These are phyloP conservation scores for Urocyon cinereoargenteus DNA, from an alignment of 2,797 vertebrate species.

Conservation along the genomic window DNA sequence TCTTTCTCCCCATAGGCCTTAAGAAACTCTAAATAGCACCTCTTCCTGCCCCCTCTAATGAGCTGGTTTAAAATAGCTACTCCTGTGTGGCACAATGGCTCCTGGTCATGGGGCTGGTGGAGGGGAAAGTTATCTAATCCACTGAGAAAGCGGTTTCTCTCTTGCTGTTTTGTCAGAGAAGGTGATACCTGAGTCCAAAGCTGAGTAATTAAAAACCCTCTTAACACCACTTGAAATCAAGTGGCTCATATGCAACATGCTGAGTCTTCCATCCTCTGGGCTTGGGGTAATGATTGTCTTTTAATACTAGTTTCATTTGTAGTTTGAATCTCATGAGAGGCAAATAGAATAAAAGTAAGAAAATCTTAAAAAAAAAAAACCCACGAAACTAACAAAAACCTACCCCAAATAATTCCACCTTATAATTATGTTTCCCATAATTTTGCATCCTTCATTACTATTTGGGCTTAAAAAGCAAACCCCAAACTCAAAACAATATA, in stretches of 20 bases:
- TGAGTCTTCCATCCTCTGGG: constrained; percentile 71
- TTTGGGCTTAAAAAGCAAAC: constrained; percentile 25
- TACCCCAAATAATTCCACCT: background rate
- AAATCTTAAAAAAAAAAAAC: background rate
- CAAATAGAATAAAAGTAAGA: constrained; percentile 64
- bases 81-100: constrained; percentile 56
- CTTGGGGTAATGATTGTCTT: constrained; percentile 71
- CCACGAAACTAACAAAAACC: background rate
- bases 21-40: constrained; percentile 49
- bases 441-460: background rate
- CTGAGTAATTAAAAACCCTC: constrained; percentile 80
- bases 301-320: constrained; percentile 68
- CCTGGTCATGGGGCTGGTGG: background rate
- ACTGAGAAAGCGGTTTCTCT: constrained; percentile 60
- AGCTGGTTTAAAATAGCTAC: constrained; percentile 72
- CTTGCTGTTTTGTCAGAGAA: constrained; percentile 69
- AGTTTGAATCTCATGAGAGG: constrained; percentile 59
- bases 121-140: constrained; percentile 50
- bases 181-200: constrained; percentile 75
- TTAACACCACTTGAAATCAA: constrained; percentile 74
- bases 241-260: constrained; percentile 56
- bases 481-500: background rate
- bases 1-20: background rate
- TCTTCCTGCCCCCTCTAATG: background rate
- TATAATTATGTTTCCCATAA: constrained; percentile 15